Evolutionary conservation across 2,797 vertebrate species (phyloP), one percentile per base, ranked within the genome.

Genomic region (Xerus rutilus): DNA sequence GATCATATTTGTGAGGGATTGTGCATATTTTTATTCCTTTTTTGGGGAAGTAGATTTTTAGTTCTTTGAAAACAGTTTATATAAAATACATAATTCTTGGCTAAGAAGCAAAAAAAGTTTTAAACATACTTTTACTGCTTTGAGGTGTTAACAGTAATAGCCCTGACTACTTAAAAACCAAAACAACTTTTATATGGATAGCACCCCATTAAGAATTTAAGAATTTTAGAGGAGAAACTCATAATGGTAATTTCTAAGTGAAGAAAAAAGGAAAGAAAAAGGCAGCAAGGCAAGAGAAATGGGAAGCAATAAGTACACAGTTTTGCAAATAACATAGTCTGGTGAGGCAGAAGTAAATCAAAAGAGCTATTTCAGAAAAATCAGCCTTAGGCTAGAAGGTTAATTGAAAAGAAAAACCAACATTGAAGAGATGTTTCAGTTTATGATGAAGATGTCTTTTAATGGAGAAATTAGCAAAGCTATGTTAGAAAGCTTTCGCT

Each of bases 371-470:
- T 85, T 83, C 5, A 47, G n/a, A 95, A 85, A 87, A 62, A 82
- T 28, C 45, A 92, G 39, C 3, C 7, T 72, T 92, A 69, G 78
- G 21, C 17, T 81, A 57, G 54, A 86, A 73, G 74, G 43, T 92
- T 92, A 95, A 92, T 87, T 90, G 25, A 62, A 77, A 85, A 74
- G 62, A 47, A 64, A 86, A 76, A 81, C 4, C 3, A 86, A 18
- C 86, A 89, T 39, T 77, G 94, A 62, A 94, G 69, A 73, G n/a
- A 83, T 23, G 18, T 90, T 96, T 96, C 39, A 54, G 25, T 92
- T 94, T 81, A 17, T 57, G 20, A 81, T 78, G 43, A 96, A 93
- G 90, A 65, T 52, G 7, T 57, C 17, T 94, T 81, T 89, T 92
- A 91, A 67, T 94, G 73, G 67, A 83, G 43, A 88, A 93, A 90